Base-by-base conservation (phyloP, 2,888 invertebrate species). In the Operophtera brumata region DNA sequence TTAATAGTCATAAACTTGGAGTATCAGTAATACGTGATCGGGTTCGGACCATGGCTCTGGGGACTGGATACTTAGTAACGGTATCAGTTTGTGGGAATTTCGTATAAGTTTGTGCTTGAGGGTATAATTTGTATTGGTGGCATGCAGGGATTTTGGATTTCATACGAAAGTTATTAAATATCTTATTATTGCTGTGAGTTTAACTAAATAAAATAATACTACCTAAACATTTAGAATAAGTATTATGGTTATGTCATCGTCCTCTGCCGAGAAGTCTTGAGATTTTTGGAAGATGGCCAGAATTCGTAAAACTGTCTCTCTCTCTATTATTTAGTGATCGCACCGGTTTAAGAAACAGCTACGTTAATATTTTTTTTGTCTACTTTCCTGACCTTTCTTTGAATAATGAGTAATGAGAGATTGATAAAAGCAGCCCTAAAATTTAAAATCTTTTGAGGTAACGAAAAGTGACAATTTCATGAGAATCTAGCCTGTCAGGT, bases 211-310 rank as follows among this genome's bases (percentile, higher is more conserved):
- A 34, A 30, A 30, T 30, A 30, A 30, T 0, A 30, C 30, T 5
- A 30, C 26, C 8, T 26, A 26, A 1, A 30, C 30, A 30, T 30
- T 30, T 30, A 30, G 30, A 7, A 37, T 14, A 42, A 43, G 37
- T 12, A 32, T 45, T 12, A 47, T 51, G 40, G 37, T 47, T 55
- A 48, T 44, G 47, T 44, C 47, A 41, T 30, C 41, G 40, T 37
- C 12, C 37, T 28, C 14, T 2, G 32, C 37, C 6, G 11, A 39
- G 46, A 0, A 10, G 11, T 37, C 42, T 37, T 30, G 45, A 37
- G 54, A 48, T 10, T 47, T 56, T 54, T 62, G 57, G 62, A 57
- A 25, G 35, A 43, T 28, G 10, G 53, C 62, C 59, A 57, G 44
- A 54, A 48, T 50, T 0, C 37, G 9, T 39, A 1, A 50, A 9